phyloP scores from a whole-genome alignment of 2,113 vertebrate genomes.

The Cygnus buccinator region DNA sequence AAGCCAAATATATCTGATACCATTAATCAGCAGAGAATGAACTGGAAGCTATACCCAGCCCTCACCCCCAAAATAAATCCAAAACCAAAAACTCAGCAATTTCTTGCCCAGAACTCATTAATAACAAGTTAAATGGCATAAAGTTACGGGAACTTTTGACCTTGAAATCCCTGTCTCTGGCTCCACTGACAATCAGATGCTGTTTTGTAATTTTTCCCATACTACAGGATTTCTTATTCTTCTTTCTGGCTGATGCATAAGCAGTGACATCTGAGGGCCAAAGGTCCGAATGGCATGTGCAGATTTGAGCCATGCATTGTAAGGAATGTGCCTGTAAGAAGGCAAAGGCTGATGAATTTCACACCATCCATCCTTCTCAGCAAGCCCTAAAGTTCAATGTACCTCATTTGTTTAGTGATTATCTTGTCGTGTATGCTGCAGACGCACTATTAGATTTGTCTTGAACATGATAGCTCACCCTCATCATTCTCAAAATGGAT shows the following conservation, averaged over 20 bases:
- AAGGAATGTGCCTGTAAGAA: background rate
- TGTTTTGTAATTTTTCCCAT: background rate
- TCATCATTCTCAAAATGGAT: background rate
- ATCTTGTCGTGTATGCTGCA: background rate
- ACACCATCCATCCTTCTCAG: background rate
- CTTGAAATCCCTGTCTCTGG: background rate
- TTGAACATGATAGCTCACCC: background rate
- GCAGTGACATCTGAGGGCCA: background rate
- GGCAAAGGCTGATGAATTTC: background rate
- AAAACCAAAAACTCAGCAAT: constrained; percentile 5
- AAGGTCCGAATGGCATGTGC: background rate
- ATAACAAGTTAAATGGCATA: background rate
- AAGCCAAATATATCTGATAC: background rate
- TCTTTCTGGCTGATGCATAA: background rate
- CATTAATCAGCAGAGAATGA: background rate
- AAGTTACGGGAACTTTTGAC: constrained; percentile 12
- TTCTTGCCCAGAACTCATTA: background rate
- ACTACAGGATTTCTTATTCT: background rate
- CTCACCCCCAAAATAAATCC: background rate
- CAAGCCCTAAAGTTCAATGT: background rate
- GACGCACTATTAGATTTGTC: background rate
- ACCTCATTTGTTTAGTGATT: background rate
- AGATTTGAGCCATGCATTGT: background rate
- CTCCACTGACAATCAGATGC: background rate
- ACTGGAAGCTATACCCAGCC: background rate